A percentile compares a stretch with the other conserved stretches of the same genome.
phyloP scores from a whole-genome alignment of 2,888 invertebrate species.

The Thyatira batis region DNA sequence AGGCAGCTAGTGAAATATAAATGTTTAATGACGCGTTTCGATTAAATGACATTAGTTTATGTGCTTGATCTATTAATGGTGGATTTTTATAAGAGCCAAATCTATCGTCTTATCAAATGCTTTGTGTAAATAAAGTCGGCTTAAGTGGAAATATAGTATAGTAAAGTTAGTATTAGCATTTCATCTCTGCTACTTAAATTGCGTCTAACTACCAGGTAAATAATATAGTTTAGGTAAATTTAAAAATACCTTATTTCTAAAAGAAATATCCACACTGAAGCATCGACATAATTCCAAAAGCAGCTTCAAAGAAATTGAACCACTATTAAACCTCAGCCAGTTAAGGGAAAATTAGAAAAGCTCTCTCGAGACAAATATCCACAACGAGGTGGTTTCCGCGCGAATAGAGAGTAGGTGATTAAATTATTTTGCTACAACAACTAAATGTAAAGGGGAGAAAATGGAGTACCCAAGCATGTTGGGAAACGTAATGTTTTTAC shows the following conservation, averaged over 20 bases:
- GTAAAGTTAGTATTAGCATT: too few relatives aligned
- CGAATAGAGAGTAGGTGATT: conserved; percentile 17
- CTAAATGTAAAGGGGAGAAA: not conserved
- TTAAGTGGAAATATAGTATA: too few relatives aligned
- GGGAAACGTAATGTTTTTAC: not conserved
- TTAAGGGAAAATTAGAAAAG: conserved; percentile 49
- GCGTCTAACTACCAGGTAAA: too few relatives aligned
- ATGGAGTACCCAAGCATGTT: conserved; percentile 8
- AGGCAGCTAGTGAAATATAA: too few relatives aligned
- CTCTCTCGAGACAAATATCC: conserved; percentile 29
- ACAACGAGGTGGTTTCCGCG: conserved; percentile 17
- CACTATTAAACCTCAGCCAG: conserved; percentile 30
- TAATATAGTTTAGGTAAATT: not conserved
- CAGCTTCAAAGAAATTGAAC: conserved; percentile 38
- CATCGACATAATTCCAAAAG: conserved; percentile 16
- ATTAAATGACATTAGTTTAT: too few relatives aligned
- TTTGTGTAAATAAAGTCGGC: too few relatives aligned
- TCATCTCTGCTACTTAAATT: not conserved
- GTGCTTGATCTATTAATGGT: too few relatives aligned
- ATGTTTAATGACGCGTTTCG: too few relatives aligned
- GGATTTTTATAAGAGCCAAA: too few relatives aligned
- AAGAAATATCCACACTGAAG: not conserved
- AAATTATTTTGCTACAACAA: conserved; percentile 24
- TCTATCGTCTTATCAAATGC: too few relatives aligned
- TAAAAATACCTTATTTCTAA: conserved; percentile 13